Evolutionary conservation across 2,797 vertebrate genomes (phyloP).

Genomic region (Notolepis coatsorum): DNA sequence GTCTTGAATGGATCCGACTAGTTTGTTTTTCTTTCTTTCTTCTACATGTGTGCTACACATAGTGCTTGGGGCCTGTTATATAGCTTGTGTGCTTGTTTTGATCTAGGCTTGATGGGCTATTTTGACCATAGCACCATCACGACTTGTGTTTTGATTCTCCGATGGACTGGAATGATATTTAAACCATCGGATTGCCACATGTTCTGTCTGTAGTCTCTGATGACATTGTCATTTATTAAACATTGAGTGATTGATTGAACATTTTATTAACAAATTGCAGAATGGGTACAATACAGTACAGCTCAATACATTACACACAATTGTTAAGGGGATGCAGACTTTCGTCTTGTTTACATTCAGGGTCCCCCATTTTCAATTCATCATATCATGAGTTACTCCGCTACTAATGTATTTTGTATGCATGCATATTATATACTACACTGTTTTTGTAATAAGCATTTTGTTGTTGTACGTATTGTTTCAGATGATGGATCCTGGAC

Average conservation of each 20-base stretch:
- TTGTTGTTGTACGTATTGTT: conserved; percentile 5
- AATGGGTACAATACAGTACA: no score
- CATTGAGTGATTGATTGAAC: not conserved
- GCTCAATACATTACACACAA: no score
- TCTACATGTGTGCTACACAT: conserved; percentile 15
- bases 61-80: not conserved
- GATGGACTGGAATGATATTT: not conserved
- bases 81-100: not conserved
- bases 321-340: not conserved
- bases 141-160: not conserved
- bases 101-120: not conserved
- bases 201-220: not conserved
- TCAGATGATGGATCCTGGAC: conserved; percentile 95
- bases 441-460: not conserved
- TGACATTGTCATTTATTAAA: not conserved
- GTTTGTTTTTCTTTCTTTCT: not conserved
- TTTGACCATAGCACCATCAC: not conserved
- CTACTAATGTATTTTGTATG: not conserved
- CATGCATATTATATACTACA: not conserved
- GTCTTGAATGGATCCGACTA: not conserved
- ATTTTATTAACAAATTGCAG: no score
- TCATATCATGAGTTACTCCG: not conserved
- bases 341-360: not conserved
- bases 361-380: not conserved
- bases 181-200: not conserved